phyloP scores from a whole-genome alignment of 2,888 invertebrate species.

The Leucoma salicis region DNA sequence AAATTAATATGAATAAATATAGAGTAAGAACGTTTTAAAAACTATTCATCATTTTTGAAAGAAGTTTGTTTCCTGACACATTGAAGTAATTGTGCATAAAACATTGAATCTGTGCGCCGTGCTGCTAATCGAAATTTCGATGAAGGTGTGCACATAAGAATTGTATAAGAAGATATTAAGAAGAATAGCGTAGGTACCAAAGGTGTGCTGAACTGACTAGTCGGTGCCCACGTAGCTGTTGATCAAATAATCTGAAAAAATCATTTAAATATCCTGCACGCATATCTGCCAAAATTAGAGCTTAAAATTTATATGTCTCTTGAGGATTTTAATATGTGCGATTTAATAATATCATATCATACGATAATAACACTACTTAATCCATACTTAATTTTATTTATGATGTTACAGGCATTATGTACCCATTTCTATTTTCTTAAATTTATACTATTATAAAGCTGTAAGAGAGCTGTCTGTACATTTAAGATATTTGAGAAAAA shows the following conservation, averaged over 20 bases:
- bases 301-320: conserved; percentile 5
- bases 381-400: too few relatives aligned
- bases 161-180: conserved; percentile 51
- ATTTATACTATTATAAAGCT: too few relatives aligned
- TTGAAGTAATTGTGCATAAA: conserved; percentile 54
- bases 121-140: conserved; percentile 57
- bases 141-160: conserved; percentile 61
- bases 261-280: conserved; percentile 33
- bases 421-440: too few relatives aligned
- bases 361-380: too few relatives aligned
- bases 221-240: conserved; percentile 45
- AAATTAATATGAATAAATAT: neutral
- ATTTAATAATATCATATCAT: too few relatives aligned
- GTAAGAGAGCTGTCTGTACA: too few relatives aligned
- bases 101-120: conserved; percentile 56
- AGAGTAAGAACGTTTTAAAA: conserved; percentile 1
- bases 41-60: conserved; percentile 54
- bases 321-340: neutral
- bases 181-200: conserved; percentile 46
- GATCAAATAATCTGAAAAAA: conserved; percentile 43
- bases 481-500: too few relatives aligned
- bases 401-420: too few relatives aligned
- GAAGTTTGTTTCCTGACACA: conserved; percentile 45
- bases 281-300: conserved; percentile 24
- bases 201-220: conserved; percentile 63